These are phyloP conservation scores for Gortyna flavago DNA, from an alignment of 2,888 invertebrate species.

Conservation along the genomic window DNA sequence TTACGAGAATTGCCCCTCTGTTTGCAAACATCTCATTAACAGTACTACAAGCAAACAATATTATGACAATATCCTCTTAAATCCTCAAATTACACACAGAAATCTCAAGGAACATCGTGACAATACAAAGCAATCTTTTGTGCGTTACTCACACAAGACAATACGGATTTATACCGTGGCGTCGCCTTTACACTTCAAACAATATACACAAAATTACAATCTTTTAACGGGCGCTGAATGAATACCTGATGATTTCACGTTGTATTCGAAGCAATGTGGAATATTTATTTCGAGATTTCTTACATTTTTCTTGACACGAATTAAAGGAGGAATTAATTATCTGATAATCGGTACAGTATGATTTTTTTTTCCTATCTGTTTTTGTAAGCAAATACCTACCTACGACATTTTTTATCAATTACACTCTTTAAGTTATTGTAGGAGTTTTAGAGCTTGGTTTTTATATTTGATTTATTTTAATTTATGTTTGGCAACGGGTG, in stretches of 20 bases:
- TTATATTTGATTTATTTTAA: not conserved
- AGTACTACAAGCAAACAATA: not conserved
- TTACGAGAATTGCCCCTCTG: not conserved
- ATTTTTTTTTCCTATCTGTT: not conserved
- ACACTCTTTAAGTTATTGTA: not conserved
- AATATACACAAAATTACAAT: constrained; percentile 50
- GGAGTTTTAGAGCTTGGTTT: not conserved
- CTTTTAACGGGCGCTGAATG: constrained; percentile 29
- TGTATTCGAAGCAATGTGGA: constrained; percentile 17
- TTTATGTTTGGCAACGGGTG: not conserved
- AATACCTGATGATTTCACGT: constrained; percentile 44
- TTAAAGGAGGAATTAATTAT: not conserved
- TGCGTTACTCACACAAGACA: constrained; percentile 33
- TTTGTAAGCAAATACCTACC: not conserved
- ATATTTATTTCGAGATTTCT: constrained; percentile 23
- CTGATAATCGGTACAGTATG: constrained; percentile 1
- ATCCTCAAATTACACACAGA: constrained; percentile 17
- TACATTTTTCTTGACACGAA: constrained; percentile 8
- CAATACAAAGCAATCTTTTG: constrained; percentile 26
- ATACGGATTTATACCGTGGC: constrained; percentile 30
- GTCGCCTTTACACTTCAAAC: constrained; percentile 47
- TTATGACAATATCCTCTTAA: constrained; percentile 4
- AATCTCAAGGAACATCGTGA: constrained; percentile 19
- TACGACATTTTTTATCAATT: not conserved
- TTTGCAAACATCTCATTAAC: not conserved